Evolutionary conservation across 2,888 invertebrate species (phyloP).

Genomic region (Invenusta paracnida): DNA sequence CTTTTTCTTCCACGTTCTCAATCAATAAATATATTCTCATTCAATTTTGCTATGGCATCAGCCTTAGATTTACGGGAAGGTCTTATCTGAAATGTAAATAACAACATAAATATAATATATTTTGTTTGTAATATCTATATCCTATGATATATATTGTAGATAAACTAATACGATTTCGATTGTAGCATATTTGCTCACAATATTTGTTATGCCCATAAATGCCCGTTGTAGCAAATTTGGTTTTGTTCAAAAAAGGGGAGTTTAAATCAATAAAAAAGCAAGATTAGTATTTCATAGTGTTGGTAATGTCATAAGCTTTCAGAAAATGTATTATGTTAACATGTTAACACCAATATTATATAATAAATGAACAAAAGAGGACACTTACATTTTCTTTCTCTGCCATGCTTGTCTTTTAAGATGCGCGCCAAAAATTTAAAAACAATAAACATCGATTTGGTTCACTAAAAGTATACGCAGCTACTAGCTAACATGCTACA

Average conservation of each 20-base stretch:
- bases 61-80: conserved; percentile 20
- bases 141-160: conserved; percentile 21
- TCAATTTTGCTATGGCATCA: conserved; percentile 7
- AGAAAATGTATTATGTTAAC: not conserved
- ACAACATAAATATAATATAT: not conserved
- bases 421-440: not conserved
- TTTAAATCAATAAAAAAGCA: conserved; percentile 12
- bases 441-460: not conserved
- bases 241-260: not conserved
- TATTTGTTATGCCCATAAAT: conserved; percentile 2
- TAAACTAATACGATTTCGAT: conserved; percentile 17
- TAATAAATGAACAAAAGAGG: conserved; percentile 10
- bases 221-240: conserved; percentile 5
- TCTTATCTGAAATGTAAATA: conserved; percentile 21
- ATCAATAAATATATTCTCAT: not conserved
- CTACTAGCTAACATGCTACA: not conserved
- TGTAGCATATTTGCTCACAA: conserved; percentile 17
- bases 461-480: not conserved
- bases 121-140: not conserved
- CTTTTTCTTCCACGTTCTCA: not conserved
- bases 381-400: conserved; percentile 3
- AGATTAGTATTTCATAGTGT: not conserved
- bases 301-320: not conserved
- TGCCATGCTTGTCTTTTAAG: conserved; percentile 4
- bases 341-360: conserved; percentile 5